Percentiles rank a stretch among this genome's conserved stretches.
Conservation (phyloP, 2,888 invertebrate species). For the Antitype chi region DNA sequence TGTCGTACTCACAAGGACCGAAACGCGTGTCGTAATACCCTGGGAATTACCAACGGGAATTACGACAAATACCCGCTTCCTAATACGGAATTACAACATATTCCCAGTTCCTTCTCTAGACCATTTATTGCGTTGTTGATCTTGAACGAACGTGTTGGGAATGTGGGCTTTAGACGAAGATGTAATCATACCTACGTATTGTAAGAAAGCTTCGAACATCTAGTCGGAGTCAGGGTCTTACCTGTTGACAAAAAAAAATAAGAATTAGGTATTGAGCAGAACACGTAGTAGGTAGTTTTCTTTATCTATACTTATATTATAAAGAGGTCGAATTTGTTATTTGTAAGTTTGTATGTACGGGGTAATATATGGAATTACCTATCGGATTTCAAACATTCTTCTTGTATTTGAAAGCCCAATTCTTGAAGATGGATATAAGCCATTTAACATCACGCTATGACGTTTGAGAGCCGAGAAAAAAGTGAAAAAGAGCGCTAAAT, state of each 20-base stretch:
- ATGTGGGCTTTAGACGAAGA: background rate
- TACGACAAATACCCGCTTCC: constrained; percentile 29
- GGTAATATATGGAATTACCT: too few relatives aligned
- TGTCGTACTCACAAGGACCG: constrained; percentile 6
- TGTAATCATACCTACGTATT: background rate
- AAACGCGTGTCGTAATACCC: constrained; percentile 33
- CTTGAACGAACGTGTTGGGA: background rate
- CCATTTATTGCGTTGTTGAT: constrained; percentile 11
- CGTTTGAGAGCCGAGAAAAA: too few relatives aligned
- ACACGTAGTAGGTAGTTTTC: background rate
- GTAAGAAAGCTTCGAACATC: constrained; percentile 3
- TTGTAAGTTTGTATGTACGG: too few relatives aligned
- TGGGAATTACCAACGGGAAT: constrained; percentile 49
- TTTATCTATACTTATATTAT: background rate
- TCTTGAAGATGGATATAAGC: too few relatives aligned
- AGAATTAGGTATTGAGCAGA: constrained; percentile 20
- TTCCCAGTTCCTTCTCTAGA: constrained; percentile 6
- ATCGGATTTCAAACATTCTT: too few relatives aligned
- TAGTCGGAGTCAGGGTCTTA: constrained; percentile 29
- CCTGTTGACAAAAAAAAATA: constrained; percentile 38
- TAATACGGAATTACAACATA: constrained; percentile 26
- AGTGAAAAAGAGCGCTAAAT: too few relatives aligned
- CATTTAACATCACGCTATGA: too few relatives aligned
- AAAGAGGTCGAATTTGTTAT: background rate
- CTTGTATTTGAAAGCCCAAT: too few relatives aligned